Conservation (phyloP, 1,140 invertebrate species). For the Drosophila sp. region DNA sequence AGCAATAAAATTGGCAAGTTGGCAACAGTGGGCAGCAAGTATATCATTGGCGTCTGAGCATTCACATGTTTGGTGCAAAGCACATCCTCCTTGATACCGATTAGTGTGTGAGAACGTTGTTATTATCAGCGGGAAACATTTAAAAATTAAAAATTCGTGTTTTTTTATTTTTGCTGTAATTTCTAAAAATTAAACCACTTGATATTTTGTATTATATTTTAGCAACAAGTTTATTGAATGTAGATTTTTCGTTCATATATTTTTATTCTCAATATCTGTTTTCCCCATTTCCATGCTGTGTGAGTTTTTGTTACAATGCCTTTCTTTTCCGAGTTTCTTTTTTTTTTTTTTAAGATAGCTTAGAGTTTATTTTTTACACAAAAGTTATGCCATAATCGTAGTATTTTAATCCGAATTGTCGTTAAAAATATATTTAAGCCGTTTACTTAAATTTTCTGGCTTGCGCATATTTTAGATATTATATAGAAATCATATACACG, state of each 20-base stretch:
- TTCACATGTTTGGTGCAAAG: conserved; percentile 29
- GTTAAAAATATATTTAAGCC: conserved; percentile 78
- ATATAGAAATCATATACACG: conserved; percentile 64
- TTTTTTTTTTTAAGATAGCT: conserved; percentile 56
- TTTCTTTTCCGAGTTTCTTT: conserved; percentile 53
- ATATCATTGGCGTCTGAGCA: conserved; percentile 52
- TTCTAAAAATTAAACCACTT: conserved; percentile 7
- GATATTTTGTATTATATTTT: conserved; percentile 69
- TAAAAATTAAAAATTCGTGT: too few relatives aligned
- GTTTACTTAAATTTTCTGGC: conserved; percentile 60
- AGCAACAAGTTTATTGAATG: conserved; percentile 84
- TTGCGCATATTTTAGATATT: conserved; percentile 58
- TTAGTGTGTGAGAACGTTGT: not conserved
- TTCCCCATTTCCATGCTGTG: conserved; percentile 61
- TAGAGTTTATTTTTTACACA: conserved; percentile 76
- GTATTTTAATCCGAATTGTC: conserved; percentile 70
- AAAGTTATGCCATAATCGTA: conserved; percentile 79
- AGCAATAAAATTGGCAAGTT: too few relatives aligned
- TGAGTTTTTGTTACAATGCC: conserved; percentile 81
- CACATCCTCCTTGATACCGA: conserved; percentile 13
- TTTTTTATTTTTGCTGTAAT: not conserved
- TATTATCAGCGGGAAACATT: not conserved
- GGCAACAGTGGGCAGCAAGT: too few relatives aligned
- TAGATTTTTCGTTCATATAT: conserved; percentile 72
- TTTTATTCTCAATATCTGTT: conserved; percentile 68